Evolutionary conservation across 2,888 invertebrate species (phyloP), one percentile per base, ranked within the genome.

Genomic region (Syrista parreyssii): DNA sequence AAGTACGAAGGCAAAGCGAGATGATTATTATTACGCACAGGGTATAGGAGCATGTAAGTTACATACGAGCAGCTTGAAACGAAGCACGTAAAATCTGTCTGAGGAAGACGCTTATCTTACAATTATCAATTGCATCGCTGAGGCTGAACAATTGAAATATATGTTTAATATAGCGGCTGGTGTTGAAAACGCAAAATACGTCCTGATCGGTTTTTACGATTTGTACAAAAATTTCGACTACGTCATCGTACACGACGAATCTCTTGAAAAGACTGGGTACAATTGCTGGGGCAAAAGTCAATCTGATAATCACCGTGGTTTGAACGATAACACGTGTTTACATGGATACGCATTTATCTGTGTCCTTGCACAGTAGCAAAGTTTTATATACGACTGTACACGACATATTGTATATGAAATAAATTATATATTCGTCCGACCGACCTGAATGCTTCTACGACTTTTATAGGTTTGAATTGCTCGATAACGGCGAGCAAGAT

Each of bases 11-110:
- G 15, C 40, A 40, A 40, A 40, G 40, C 40, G 40, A 6, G 15
- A 40, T 40, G 15, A 40, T 40, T 40, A 15, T 40, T 40, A 40
- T 15, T 71, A 71, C 35, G 12, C 33, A 34, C 71, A 12, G 34
- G 73, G 73, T n/a, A 23, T 76, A 11, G 76, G 76, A 68, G 33
- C 33, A 34, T 55, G 92, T 85, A 92, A 92, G 79, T 89, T 92
- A 78, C 92, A 92, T 78, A 78, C 89, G 31, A 84, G 84, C 82
- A 79, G 91, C 86, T 73, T 92, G 92, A 92, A 85, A 86, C 0
- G 91, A 92, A 0, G 92, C 92, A 0, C 88, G 88, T 55, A 84
- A 85, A 1, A 82, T 87, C 3, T 92, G 92, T 81, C 85, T 90
- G 89, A 79, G 84, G 79, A 4, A 84, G 92, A 92, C 0, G 90